Base-by-base conservation (phyloP, 2,113 vertebrate species). In the Henicopernis longicauda region DNA sequence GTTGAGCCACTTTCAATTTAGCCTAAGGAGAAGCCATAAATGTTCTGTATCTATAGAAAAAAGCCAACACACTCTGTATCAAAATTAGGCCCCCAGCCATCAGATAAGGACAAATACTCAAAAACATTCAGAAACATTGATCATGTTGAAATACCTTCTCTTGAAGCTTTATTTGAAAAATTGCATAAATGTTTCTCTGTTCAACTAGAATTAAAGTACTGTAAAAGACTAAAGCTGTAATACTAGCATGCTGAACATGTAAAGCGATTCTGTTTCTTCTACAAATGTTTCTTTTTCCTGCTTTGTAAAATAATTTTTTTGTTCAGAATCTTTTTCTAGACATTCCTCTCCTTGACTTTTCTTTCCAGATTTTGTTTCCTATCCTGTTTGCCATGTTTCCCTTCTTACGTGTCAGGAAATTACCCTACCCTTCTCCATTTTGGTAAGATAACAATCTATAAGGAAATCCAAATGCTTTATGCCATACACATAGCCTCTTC, bases 321-420 rank as follows among this genome's bases (percentile, higher is more conserved):
- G 95, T 98, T 98, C 97, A 96, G 97, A 97, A 97, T 98, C 98
- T 98, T 98, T 98, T 98, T 98, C 98, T 98, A 98, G 98, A 98
- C 98, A 98, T 98, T 98, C 98, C 98, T 98, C 98, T 98, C 98
- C 98, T 98, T 98, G 98, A 97, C 98, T 98, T 98, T 98, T 98
- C 98, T 98, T 98, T 98, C 98, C 98, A 98, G 98, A 98, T 98
- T 98, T 98, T 98, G 98, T 98, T 98, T 98, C 98, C 98, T 98
- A 98, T 98, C 98, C 98, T 98, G 98, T 98, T 98, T 98, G 98
- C 98, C 98, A 98, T 98, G 98, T 98, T 98, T 98, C 97, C 98
- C 98, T 98, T 98, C 98, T 98, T 98, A 98, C 98, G 98, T 98
- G 97, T 98, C 98, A 98, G 98, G 98, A 98, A 98, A 97, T 98